These are phyloP conservation scores for Stenotaenia linearis DNA, from an alignment of 2,888 invertebrate species.

Conservation along the genomic window DNA sequence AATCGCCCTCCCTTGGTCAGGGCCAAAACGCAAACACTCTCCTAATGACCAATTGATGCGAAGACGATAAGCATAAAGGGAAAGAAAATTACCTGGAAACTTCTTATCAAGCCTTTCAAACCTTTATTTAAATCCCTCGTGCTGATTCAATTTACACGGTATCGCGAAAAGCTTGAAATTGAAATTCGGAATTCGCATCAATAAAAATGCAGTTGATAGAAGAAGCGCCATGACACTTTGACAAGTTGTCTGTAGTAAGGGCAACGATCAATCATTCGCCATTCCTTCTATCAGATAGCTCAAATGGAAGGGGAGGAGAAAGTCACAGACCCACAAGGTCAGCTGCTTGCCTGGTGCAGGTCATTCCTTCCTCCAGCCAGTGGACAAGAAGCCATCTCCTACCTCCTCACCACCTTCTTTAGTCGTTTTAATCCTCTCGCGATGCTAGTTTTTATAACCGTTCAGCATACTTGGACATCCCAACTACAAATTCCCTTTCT, in stretches of 20 bases:
- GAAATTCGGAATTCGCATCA: background rate
- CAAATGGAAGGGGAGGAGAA: background rate
- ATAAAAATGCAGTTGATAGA: background rate
- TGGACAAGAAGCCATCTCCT: background rate
- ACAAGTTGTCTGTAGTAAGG: background rate
- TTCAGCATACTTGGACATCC: too few species aligned
- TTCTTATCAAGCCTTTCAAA: background rate
- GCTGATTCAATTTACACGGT: background rate
- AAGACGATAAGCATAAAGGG: background rate
- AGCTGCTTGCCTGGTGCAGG: background rate
- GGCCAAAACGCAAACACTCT: background rate
- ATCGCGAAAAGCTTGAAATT: background rate
- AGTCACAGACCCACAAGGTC: background rate
- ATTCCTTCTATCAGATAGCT: background rate
- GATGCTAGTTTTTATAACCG: background rate
- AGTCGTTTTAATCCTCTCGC: background rate
- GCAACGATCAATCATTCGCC: background rate
- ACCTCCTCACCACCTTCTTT: background rate
- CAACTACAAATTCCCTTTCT: background rate
- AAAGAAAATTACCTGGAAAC: background rate
- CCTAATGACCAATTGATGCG: background rate
- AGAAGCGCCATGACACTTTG: background rate
- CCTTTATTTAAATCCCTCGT: background rate
- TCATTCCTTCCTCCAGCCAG: background rate
- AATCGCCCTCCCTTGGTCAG: background rate